These are phyloP conservation scores for Chaetogeoica ovagalla DNA, from an alignment of 2,888 invertebrate genomes.

Conservation along the genomic window DNA sequence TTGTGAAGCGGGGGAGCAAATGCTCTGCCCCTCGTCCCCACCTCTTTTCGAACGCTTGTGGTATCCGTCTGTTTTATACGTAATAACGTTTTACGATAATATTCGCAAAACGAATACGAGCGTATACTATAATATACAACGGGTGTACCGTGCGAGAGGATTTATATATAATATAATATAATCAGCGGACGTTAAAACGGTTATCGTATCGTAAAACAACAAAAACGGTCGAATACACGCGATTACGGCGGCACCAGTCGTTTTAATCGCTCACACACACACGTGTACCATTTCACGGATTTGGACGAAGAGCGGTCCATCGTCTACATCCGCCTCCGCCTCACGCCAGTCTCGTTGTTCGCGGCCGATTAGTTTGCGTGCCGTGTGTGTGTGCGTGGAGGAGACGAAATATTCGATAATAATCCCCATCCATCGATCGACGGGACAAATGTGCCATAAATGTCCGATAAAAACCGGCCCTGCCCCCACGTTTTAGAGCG, in stretches of 20 bases:
- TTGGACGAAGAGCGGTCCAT: not conserved
- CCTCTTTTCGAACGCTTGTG: no score
- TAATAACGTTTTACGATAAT: no score
- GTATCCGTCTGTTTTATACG: no score
- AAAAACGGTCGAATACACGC: constrained; percentile 37
- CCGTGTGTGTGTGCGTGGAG: no score
- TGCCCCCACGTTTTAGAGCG: no score
- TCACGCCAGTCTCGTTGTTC: constrained; percentile 22
- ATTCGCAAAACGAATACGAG: no score
- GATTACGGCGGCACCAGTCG: not conserved
- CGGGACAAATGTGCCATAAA: constrained; percentile 42
- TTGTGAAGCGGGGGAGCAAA: no score
- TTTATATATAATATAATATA: constrained; percentile 29
- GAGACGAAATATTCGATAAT: no score
- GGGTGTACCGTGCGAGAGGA: not conserved
- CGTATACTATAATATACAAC: no score
- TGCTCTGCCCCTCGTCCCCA: no score
- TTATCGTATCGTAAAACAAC: constrained; percentile 24
- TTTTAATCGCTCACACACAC: constrained; percentile 37
- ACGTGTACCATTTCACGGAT: not conserved
- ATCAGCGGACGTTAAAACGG: constrained; percentile 26
- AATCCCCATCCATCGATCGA: no score
- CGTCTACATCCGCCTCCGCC: not conserved
- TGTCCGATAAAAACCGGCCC: constrained; percentile 26
- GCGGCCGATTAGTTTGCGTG: constrained; percentile 11